Conservation (phyloP, 2,797 vertebrate species). For the Lophotriccus pileatus region DNA sequence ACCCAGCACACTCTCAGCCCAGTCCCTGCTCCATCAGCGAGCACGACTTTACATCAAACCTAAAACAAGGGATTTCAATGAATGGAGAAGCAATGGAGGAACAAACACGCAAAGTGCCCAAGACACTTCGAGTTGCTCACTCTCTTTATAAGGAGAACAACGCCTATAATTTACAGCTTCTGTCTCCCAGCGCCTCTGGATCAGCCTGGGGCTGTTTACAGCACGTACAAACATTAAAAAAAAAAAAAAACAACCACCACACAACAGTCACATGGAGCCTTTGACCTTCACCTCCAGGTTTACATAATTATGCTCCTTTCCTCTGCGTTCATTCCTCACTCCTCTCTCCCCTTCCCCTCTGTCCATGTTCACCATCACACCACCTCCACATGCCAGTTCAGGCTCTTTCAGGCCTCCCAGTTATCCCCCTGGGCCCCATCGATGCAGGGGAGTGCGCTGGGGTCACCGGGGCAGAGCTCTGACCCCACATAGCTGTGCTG, state of each 20-base stretch:
- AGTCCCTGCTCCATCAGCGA: not conserved
- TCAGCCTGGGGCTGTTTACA: not conserved
- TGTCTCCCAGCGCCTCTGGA: not conserved
- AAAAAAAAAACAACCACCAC: not conserved
- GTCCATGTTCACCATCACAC: accelerated
- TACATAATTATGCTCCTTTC: not conserved
- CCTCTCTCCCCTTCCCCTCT: not conserved
- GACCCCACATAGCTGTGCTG: not conserved
- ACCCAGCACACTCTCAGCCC: not conserved
- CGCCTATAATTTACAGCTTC: not conserved
- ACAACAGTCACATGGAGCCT: constrained; percentile 1
- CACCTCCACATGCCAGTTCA: not conserved
- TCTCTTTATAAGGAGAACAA: not conserved
- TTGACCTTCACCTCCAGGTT: constrained; percentile 35
- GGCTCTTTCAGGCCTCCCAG: not conserved
- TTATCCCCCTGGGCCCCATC: accelerated
- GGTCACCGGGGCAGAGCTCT: not conserved
- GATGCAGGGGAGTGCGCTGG: not conserved
- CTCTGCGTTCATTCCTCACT: not conserved
- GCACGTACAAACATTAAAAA: not conserved
- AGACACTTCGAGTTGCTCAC: accelerated
- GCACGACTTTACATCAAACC: not conserved
- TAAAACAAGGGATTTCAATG: not conserved
- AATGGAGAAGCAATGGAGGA: not conserved
- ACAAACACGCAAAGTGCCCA: not conserved